These are phyloP conservation scores for Nesometra sesokonis DNA, from an alignment of 35 echinoderm and acorn worm species.

Conservation along the genomic window DNA sequence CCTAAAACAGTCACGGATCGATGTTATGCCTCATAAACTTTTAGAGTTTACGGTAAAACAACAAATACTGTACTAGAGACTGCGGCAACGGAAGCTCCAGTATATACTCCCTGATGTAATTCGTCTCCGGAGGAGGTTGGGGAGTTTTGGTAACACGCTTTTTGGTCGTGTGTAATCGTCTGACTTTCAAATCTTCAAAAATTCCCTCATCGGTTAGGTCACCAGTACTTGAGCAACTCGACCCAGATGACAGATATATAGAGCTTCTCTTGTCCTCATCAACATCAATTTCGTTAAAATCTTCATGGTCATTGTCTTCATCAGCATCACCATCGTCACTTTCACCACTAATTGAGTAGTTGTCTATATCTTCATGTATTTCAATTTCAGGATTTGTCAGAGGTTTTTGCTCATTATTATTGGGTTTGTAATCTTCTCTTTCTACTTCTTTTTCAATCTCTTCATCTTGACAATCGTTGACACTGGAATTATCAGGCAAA, in stretches of 20 bases:
- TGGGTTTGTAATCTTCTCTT: neutral
- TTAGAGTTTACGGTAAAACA: constrained; percentile 62
- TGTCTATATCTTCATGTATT: neutral
- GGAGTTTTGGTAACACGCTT: constrained; percentile 14
- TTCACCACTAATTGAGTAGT: neutral
- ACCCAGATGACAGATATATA: constrained; percentile 20
- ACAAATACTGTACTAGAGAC: constrained; percentile 58
- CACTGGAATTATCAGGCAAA: neutral
- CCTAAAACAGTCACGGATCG: too few relatives aligned
- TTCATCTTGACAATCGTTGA: neutral
- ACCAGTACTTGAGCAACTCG: constrained; percentile 17
- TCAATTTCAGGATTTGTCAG: neutral
- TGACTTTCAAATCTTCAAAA: constrained; percentile 57
- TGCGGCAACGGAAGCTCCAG: constrained; percentile 60
- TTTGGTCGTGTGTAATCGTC: neutral
- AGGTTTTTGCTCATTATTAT: neutral
- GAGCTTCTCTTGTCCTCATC: constrained; percentile 18
- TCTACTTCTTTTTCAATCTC: neutral
- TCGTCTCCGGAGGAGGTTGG: constrained; percentile 36
- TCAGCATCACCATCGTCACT: neutral
- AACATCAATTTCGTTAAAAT: neutral
- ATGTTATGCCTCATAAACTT: too few relatives aligned
- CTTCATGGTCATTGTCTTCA: constrained; percentile 4
- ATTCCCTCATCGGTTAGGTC: constrained; percentile 56
- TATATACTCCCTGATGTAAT: constrained; percentile 68